phyloP scores from a whole-genome alignment of 2,113 vertebrate species.

The Spea multiplicata region DNA sequence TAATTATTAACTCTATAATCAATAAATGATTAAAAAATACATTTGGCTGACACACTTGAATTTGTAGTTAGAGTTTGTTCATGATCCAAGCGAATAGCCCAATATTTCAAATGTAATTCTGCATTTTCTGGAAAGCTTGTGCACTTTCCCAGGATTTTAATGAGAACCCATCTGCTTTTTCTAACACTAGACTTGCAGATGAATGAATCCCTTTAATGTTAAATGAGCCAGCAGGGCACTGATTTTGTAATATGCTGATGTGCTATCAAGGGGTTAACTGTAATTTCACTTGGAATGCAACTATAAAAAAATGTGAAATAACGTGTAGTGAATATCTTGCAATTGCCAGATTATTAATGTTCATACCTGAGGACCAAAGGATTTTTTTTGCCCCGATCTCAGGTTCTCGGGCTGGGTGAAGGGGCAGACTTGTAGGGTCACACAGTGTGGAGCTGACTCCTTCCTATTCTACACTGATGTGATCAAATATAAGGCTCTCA shows the following conservation, averaged over 20 bases:
- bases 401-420: too few relatives aligned
- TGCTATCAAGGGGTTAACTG: constrained; percentile 13
- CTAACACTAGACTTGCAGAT: constrained; percentile 23
- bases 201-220: constrained; percentile 20
- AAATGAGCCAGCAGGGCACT: constrained; percentile 14
- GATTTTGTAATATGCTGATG: constrained; percentile 6
- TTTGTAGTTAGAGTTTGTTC: background rate
- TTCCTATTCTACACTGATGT: too few relatives aligned
- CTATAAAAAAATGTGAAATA: background rate
- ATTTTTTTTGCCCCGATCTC: too few relatives aligned
- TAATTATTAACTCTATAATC: constrained; percentile 34
- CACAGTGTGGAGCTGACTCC: too few relatives aligned
- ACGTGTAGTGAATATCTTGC: too few relatives aligned
- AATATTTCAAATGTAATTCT: constrained; percentile 11
- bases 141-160: constrained; percentile 27
- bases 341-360: too few relatives aligned
- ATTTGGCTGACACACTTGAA: constrained; percentile 15
- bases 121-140: constrained; percentile 1
- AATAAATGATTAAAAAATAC: background rate
- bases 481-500: too few relatives aligned
- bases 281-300: background rate
- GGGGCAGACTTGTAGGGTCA: too few relatives aligned
- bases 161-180: constrained; percentile 36
- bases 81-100: constrained; percentile 24
- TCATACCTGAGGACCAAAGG: too few relatives aligned